phyloP scores from a whole-genome alignment of 2,888 invertebrate genomes.

The Busseola fusca region DNA sequence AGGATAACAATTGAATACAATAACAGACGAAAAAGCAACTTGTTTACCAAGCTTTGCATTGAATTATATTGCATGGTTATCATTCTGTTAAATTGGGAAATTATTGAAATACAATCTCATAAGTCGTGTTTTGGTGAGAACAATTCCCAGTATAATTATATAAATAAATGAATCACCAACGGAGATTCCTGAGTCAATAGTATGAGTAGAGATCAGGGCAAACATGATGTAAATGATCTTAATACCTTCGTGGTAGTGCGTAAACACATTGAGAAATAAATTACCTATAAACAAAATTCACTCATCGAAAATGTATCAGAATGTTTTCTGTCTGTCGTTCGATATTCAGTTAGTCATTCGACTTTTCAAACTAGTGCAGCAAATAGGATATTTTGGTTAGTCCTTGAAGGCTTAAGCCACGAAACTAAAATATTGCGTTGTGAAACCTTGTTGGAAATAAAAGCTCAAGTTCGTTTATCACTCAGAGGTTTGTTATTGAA shows the following conservation, averaged over 20 bases:
- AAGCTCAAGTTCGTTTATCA: constrained; percentile 41
- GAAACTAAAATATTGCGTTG: constrained; percentile 32
- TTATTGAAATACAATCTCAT: constrained; percentile 22
- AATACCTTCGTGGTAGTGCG: constrained; percentile 54
- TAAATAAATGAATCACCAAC: constrained; percentile 64
- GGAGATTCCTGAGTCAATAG: constrained; percentile 63
- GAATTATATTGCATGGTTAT: constrained; percentile 16
- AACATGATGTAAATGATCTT: constrained; percentile 56
- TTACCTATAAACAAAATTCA: constrained; percentile 62
- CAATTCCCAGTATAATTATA: constrained; percentile 63
- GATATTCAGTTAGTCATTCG: constrained; percentile 58
- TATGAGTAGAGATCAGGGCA: constrained; percentile 37
- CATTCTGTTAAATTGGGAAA: constrained; percentile 22
- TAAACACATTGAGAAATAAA: constrained; percentile 68
- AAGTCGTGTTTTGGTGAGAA: constrained; percentile 54
- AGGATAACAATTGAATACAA: constrained; percentile 11
- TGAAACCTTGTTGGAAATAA: constrained; percentile 49
- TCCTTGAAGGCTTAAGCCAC: constrained; percentile 41
- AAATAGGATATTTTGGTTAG: constrained; percentile 31
- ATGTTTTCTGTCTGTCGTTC: constrained; percentile 64
- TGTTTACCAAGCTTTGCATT: constrained; percentile 14
- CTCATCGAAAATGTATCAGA: constrained; percentile 53
- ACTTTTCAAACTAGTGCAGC: constrained; percentile 29
- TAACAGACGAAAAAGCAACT: constrained; percentile 6
- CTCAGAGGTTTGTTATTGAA: constrained; percentile 29